Evolutionary conservation across 2,113 vertebrate genomes (phyloP).

Genomic region (Psammodynastes pulverulentus): DNA sequence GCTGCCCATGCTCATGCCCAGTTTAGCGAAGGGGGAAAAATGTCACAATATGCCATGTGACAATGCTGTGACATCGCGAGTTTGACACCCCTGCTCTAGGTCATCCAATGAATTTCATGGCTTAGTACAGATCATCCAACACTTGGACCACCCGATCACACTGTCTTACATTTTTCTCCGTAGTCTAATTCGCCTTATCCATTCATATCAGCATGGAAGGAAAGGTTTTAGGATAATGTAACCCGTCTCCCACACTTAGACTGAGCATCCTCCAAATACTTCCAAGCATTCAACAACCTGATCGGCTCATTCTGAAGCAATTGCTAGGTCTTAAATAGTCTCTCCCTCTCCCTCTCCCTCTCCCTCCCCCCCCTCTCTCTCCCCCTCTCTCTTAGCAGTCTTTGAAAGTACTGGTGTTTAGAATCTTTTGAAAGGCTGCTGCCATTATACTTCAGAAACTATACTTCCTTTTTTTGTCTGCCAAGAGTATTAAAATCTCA

Average conservation of each 20-base stretch:
- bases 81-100: too few relatives aligned
- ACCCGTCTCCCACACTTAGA: neutral
- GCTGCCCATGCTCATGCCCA: too few relatives aligned
- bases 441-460: neutral
- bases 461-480: neutral
- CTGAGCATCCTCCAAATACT: neutral
- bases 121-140: neutral
- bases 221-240: neutral
- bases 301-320: neutral
- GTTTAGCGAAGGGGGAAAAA: too few relatives aligned
- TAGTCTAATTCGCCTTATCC: neutral
- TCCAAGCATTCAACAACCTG: neutral
- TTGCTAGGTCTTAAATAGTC: neutral
- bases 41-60: too few relatives aligned
- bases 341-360: too few relatives aligned
- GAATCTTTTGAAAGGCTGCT: neutral
- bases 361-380: too few relatives aligned
- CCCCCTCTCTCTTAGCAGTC: too few relatives aligned
- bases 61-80: too few relatives aligned
- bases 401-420: neutral
- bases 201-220: neutral
- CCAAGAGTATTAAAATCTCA: neutral
- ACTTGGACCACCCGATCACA: neutral
- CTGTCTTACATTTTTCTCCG: neutral
- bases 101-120: neutral